Percentiles rank a stretch among this genome's conserved stretches.
Conservation (phyloP, 1,140 invertebrate genomes). For the Pseudomyrmex sp. region DNA sequence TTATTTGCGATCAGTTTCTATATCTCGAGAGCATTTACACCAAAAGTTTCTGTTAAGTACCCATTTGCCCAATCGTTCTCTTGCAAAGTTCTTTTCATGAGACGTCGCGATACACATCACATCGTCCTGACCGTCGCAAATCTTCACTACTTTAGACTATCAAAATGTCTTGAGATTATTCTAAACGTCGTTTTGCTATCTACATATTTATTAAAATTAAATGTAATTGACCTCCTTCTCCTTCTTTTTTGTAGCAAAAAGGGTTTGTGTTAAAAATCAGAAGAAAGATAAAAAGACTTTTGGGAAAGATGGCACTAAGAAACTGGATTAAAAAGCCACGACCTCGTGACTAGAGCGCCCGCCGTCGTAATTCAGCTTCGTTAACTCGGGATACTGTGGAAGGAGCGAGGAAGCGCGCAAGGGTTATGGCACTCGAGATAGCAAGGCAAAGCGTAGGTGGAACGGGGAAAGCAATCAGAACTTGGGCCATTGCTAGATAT, state of each 20-base stretch:
- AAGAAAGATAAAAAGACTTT: constrained; percentile 31
- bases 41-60: constrained; percentile 54
- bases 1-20: constrained; percentile 61
- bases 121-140: constrained; percentile 19
- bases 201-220: neutral
- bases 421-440: constrained; percentile 84
- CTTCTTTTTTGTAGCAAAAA: too few relatives aligned
- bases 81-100: constrained; percentile 49
- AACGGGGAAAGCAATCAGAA: constrained; percentile 84
- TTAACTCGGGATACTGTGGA: constrained; percentile 73
- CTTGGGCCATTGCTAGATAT: constrained; percentile 85
- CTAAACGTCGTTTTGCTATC: neutral
- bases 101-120: constrained; percentile 18
- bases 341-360: constrained; percentile 53
- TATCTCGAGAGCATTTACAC: constrained; percentile 53
- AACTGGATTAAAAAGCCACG: constrained; percentile 74
- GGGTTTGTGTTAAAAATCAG: constrained; percentile 20
- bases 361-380: constrained; percentile 76
- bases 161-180: neutral
- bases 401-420: constrained; percentile 75
- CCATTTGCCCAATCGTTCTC: constrained; percentile 44
- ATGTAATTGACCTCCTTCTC: neutral
- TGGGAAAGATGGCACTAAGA: constrained; percentile 30
- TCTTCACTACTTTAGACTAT: constrained; percentile 5
- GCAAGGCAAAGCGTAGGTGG: constrained; percentile 77